Conservation (phyloP, 2,888 invertebrate species). For the Ommatoiulus sabulosus region DNA sequence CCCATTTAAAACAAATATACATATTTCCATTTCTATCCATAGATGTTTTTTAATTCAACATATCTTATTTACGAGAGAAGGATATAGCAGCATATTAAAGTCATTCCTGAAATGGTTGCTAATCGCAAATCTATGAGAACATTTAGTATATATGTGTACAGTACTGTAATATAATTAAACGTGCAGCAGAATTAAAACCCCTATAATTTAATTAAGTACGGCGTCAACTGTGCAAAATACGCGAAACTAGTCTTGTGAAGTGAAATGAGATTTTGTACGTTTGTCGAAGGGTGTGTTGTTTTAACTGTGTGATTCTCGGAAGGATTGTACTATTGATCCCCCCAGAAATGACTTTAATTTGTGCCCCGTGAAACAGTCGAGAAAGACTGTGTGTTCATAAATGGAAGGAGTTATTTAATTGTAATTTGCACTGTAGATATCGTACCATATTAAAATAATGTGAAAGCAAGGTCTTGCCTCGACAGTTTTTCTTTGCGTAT, state of each 20-base stretch:
- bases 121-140: slow-evolving; percentile 14
- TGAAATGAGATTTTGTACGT: slow-evolving; percentile 17
- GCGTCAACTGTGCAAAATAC: slow-evolving; percentile 23
- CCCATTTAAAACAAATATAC: slow-evolving; percentile 11
- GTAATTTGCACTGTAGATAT: slow-evolving; percentile 34
- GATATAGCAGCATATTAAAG: slow-evolving; percentile 28
- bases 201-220: slow-evolving; percentile 34
- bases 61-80: slow-evolving; percentile 4
- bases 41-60: slow-evolving; percentile 34
- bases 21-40: slow-evolving; percentile 22
- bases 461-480: not conserved
- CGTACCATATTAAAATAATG: slow-evolving; percentile 28
- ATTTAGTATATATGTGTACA: slow-evolving; percentile 22
- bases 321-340: not conserved
- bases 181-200: slow-evolving; percentile 12
- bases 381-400: slow-evolving; percentile 1
- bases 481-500: not conserved
- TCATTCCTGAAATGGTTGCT: slow-evolving; percentile 34
- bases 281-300: slow-evolving; percentile 17
- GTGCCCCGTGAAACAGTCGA: slow-evolving; percentile 4
- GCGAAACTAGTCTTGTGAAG: slow-evolving; percentile 34
- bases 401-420: slow-evolving; percentile 16
- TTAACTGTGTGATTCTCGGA: not conserved
- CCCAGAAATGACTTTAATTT: slow-evolving; percentile 28
- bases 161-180: slow-evolving; percentile 21